Base-by-base conservation (phyloP, 2,888 invertebrate species). In the Boloria selene region DNA sequence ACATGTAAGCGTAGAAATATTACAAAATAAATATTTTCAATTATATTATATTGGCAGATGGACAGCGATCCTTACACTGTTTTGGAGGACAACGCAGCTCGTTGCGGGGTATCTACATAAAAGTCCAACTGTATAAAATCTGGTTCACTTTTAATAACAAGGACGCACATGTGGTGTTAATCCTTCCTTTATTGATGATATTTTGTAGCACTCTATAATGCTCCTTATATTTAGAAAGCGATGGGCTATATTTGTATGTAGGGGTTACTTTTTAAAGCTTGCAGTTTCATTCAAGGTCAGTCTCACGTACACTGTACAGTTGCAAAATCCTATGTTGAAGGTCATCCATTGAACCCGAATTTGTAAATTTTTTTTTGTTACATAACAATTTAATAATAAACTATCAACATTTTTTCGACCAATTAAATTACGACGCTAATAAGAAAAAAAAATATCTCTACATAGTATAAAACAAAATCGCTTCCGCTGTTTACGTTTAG, bases 21-120 rank as follows among this genome's bases (percentile, higher is more conserved):
- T 31, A 7, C 26, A 16, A n/a, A n/a, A n/a, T 53, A 4, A 16
- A 42, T 17, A 13, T 14, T 6, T 7, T 52, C 13, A 10, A 16
- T 6, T 38, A 17, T 10, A 52, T 13, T 31, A 53, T 38, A 47
- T 47, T 47, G n/a, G 16, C 47, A 47, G 47, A n/a, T 59, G 49
- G 58, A 59, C 17, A 26, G 22, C 51, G 51, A 10, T 18, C 16
- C 26, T 60, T 61, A 64, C 16, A 42, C 74, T 79, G 77, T 80
- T 79, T 79, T 74, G 74, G 72, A 77, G 74, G 74, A 45, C 74
- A 80, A 77, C 77, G 76, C 69, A 31, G 70, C 54, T 64, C 72
- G 77, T 70, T 76, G 76, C 82, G 77, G 82, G 80, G 81, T 81
- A 76, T 67, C 70, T 59, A 66, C 74, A 81, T 78, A 81, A 81